Conservation (phyloP, 2,888 invertebrate genomes). For the Trimorus sp. region DNA sequence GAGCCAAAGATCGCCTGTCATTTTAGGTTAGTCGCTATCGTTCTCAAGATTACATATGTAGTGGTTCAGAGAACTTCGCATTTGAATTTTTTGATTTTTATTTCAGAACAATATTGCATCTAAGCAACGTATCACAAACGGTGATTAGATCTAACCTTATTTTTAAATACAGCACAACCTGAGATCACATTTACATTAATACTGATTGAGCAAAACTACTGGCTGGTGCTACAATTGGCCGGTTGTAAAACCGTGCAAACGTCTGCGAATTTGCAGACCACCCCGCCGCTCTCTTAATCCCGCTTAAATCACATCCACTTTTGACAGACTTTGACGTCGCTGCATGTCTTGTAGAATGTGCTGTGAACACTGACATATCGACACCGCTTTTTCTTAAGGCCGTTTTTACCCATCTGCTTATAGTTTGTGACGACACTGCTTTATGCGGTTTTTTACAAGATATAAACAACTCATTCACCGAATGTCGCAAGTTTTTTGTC, state of each 20-base stretch:
- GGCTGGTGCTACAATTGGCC: background rate
- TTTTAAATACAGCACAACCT: too few relatives aligned
- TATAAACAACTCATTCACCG: background rate
- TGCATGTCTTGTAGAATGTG: conserved; percentile 30
- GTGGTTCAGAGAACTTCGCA: too few relatives aligned
- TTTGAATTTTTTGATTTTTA: too few relatives aligned
- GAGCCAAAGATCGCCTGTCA: conserved; percentile 75
- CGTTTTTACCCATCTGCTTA: conserved; percentile 24
- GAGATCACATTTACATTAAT: too few relatives aligned
- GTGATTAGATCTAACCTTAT: too few relatives aligned
- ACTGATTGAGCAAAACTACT: too few relatives aligned
- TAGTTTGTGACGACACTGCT: conserved; percentile 1
- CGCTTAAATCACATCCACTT: conserved; percentile 4
- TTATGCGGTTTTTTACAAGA: conserved; percentile 16
- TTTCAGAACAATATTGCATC: too few relatives aligned
- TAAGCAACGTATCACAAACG: too few relatives aligned
- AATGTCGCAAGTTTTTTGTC: background rate
- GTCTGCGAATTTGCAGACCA: conserved; percentile 8
- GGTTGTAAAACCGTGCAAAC: conserved; percentile 20
- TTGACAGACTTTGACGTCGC: conserved; percentile 19
- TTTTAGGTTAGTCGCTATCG: too few relatives aligned
- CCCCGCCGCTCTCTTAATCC: conserved; percentile 19
- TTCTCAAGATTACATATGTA: too few relatives aligned
- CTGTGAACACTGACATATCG: conserved; percentile 11
- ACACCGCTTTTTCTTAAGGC: conserved; percentile 22